Percentiles rank a stretch among this genome's conserved stretches.
Conservation (phyloP, 2,797 vertebrate species). For the Acanthurus tractus region DNA sequence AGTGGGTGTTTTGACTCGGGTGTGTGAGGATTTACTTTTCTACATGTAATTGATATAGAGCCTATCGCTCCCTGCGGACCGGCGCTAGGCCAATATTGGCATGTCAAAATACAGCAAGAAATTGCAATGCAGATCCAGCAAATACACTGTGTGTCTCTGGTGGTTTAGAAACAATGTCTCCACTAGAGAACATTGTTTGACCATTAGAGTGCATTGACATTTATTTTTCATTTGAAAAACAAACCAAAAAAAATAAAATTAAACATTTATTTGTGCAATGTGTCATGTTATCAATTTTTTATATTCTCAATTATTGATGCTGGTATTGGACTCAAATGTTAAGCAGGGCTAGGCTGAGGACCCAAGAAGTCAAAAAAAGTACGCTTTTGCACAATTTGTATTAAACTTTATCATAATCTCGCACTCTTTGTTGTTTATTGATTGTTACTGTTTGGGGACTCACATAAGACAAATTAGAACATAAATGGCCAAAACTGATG, state of each 20-base stretch:
- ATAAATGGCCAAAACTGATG: neutral
- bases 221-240: neutral
- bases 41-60: slow-evolving; percentile 40
- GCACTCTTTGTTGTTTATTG: neutral
- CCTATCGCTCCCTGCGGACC: neutral
- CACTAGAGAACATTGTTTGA: neutral
- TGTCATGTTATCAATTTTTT: neutral
- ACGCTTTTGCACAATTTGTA: neutral
- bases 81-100: neutral
- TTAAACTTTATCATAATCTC: neutral
- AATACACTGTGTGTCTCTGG: neutral
- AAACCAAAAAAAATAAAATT: too few species aligned
- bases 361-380: neutral
- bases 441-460: neutral
- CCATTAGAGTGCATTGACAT: neutral
- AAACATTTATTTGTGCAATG: neutral
- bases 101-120: neutral
- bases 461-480: neutral
- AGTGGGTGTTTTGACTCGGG: slow-evolving; percentile 36
- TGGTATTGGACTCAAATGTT: neutral
- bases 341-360: neutral
- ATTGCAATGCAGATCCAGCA: neutral
- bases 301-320: slow-evolving; percentile 11
- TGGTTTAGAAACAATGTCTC: neutral
- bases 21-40: slow-evolving; percentile 26